phyloP scores from a whole-genome alignment of 2,113 vertebrate genomes.

The Crotalus tigris region DNA sequence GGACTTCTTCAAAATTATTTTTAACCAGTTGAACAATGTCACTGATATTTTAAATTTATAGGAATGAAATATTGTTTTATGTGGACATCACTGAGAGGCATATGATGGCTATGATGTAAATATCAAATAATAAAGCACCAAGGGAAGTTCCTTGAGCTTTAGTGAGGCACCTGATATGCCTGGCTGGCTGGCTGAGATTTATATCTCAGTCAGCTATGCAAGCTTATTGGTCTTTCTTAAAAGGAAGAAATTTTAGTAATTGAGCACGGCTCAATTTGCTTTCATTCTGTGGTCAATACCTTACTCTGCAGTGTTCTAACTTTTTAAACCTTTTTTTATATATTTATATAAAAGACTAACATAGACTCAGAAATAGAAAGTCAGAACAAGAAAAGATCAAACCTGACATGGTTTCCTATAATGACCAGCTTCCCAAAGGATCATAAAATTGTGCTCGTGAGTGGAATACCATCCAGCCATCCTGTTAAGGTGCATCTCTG shows the following conservation, averaged over 20 bases:
- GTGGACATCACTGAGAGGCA: not conserved
- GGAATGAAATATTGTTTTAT: not conserved
- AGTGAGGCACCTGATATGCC: not conserved
- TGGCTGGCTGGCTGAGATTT: not conserved
- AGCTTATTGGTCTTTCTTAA: not conserved
- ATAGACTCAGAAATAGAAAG: not conserved
- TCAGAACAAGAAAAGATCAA: conserved; percentile 20
- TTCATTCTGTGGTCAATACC: not conserved
- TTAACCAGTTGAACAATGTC: not conserved
- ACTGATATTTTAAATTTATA: not conserved
- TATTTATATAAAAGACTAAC: not conserved
- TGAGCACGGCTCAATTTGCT: not conserved
- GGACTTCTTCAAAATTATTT: not conserved
- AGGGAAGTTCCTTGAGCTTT: not conserved
- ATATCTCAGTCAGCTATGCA: not conserved
- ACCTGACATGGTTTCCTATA: not conserved
- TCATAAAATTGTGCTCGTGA: conserved; percentile 7
- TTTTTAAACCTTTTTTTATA: not conserved
- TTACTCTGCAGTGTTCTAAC: not conserved
- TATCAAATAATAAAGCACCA: not conserved
- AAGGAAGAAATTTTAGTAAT: not conserved
- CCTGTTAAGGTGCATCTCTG: conserved; percentile 5
- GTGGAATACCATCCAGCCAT: not conserved
- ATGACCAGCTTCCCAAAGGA: conserved; percentile 10
- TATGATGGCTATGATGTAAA: not conserved